Conservation (phyloP, 2,888 invertebrate species). For the Rhamphomyia laevipes region DNA sequence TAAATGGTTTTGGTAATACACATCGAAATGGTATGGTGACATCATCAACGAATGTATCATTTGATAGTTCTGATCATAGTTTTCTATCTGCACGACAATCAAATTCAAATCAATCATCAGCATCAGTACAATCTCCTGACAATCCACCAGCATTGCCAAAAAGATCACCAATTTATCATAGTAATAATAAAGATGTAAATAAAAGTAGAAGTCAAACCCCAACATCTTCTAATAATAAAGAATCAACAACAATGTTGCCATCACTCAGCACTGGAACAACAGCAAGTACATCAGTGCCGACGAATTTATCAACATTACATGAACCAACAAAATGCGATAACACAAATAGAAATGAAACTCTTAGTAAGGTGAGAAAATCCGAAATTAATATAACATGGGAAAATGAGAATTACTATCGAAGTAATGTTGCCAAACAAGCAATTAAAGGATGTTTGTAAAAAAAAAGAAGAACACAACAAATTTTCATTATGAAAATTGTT, state of each 20-base stretch:
- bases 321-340: neutral
- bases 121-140: neutral
- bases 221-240: neutral
- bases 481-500: too few relatives aligned
- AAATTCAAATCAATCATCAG: constrained; percentile 11
- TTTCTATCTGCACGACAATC: constrained; percentile 28
- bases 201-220: neutral
- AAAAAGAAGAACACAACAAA: too few relatives aligned
- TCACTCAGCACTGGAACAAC: neutral
- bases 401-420: constrained; percentile 39
- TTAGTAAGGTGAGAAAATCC: constrained; percentile 19
- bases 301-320: neutral
- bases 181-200: neutral
- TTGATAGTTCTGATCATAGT: constrained; percentile 33
- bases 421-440: constrained; percentile 45
- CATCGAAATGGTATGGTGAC: constrained; percentile 18
- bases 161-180: neutral
- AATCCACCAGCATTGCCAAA: too few relatives aligned
- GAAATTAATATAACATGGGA: constrained; percentile 5
- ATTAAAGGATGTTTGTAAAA: constrained; percentile 43
- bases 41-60: constrained; percentile 34
- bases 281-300: neutral
- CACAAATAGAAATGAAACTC: constrained; percentile 11
- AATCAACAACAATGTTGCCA: neutral
- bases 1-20: constrained; percentile 1